Evolutionary conservation across 2,888 invertebrate genomes (phyloP), one percentile per base, ranked within the genome.

Genomic region (Apamea anceps): DNA sequence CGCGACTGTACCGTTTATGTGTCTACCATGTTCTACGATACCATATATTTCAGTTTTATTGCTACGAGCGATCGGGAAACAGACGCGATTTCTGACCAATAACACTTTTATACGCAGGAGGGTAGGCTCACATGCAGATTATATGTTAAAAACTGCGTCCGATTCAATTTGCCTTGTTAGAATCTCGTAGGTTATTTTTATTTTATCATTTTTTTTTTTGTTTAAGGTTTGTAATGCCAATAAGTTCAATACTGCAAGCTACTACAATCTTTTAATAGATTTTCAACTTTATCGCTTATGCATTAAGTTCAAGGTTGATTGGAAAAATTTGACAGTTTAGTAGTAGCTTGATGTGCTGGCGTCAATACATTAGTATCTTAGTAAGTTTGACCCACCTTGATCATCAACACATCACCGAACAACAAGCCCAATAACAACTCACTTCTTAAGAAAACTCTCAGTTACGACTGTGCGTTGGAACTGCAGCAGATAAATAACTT

Each of bases 1-100:
- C 89, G 82, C 83, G 81, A 89, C 87, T 89, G 81, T 89, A 88
- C 85, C 88, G 88, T 86, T 86, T 88, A 88, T 88, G 86, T 88
- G 88, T 85, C 85, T 73, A 77, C 85, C 77, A 45, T 73, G 85
- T 75, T 81, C 72, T 81, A 87, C 87, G 81, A 85, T 81, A 87
- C 75, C 77, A 77, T 80, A 87, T 77, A 85, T 87, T 80, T 73
- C 86, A 66, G 66, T 87, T 87, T 85, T 87, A 87, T 85, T 85
- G 75, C 82, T 66, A 32, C 63, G 25, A 68, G 25, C 68, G 85
- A 85, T 80, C 74, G 68, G n/a, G 73, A 67, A 77, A 72, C 76
- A 73, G 84, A 79, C 75, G 75, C 65, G 32, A 75, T 73, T 75
- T 71, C 80, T 68, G 80, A 79, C 54, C 86, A 63, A 76, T 60